A percentile compares a stretch with the other conserved stretches of the same genome.
Conservation (phyloP, 92 coral and sea anemone species). For the Plumapathes pennacea region DNA sequence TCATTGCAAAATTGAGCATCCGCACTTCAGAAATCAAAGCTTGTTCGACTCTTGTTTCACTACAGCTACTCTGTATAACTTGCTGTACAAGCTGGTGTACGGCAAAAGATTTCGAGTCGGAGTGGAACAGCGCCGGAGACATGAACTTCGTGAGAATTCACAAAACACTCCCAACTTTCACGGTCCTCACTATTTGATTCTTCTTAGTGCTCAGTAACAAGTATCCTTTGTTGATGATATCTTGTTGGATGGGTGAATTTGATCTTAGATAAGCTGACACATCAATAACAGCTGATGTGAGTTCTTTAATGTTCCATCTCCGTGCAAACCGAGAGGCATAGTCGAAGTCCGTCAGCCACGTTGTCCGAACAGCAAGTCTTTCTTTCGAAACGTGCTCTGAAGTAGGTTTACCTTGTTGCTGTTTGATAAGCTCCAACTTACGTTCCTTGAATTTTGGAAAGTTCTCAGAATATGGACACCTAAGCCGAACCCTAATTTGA, state of each 20-base stretch:
- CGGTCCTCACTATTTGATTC: background rate
- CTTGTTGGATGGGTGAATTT: conserved; percentile 18
- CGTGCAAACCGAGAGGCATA: conserved; percentile 7
- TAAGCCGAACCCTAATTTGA: conserved; percentile 15
- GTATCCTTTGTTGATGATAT: conserved; percentile 12
- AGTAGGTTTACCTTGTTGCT: conserved; percentile 16
- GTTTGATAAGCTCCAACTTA: conserved; percentile 23
- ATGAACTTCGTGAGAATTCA: conserved; percentile 9
- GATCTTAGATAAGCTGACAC: conserved; percentile 11
- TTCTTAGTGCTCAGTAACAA: conserved; percentile 7
- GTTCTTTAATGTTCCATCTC: conserved; percentile 4
- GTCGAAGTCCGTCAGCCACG: conserved; percentile 47
- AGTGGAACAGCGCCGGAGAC: conserved; percentile 16
- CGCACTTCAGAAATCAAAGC: conserved; percentile 3
- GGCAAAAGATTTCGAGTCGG: background rate
- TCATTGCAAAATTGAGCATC: conserved; percentile 18
- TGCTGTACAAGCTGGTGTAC: conserved; percentile 39
- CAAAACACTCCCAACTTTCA: conserved; percentile 1
- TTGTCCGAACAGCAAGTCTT: conserved; percentile 48
- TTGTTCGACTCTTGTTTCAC: background rate
- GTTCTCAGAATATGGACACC: conserved; percentile 7
- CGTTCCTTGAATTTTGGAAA: conserved; percentile 16
- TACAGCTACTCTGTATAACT: background rate
- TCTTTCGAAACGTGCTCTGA: conserved; percentile 14
- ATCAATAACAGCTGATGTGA: background rate